These are phyloP conservation scores for Dastarcus helophoroides DNA, from an alignment of 2,888 invertebrate species.

Conservation along the genomic window DNA sequence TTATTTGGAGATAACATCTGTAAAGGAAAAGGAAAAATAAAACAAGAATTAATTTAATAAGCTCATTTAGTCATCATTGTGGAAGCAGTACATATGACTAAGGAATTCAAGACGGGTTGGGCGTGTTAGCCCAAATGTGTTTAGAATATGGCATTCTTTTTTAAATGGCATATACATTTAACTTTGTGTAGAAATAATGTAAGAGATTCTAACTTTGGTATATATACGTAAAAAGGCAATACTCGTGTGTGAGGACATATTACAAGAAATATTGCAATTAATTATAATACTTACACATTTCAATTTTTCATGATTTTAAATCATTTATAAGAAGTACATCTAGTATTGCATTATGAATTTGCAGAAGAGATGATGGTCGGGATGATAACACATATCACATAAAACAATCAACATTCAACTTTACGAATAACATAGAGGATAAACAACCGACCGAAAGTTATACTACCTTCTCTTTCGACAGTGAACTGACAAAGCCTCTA, in stretches of 20 bases:
- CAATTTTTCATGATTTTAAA: constrained; percentile 6
- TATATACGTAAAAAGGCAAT: constrained; percentile 12
- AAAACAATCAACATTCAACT: constrained; percentile 33
- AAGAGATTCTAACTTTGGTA: constrained; percentile 17
- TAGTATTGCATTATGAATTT: constrained; percentile 8
- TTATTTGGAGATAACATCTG: too few species aligned
- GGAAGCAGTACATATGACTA: constrained; percentile 35
- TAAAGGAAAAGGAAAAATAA: constrained; percentile 16
- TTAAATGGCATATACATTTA: constrained; percentile 19
- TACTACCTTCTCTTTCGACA: constrained; percentile 19
- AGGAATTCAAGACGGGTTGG: constrained; percentile 29
- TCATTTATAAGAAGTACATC: constrained; percentile 2
- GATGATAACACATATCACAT: constrained; percentile 28
- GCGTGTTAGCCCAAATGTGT: constrained; percentile 21
- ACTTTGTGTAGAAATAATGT: constrained; percentile 23
- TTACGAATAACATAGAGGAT: constrained; percentile 31
- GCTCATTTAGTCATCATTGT: constrained; percentile 36
- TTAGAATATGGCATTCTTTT: constrained; percentile 33
- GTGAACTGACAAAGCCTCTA: constrained; percentile 29
- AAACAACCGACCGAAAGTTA: constrained; percentile 15
- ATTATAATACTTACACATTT: too few species aligned
- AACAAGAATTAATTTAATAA: constrained; percentile 27
- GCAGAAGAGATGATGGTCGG: constrained; percentile 14
- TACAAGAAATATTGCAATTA: too few species aligned
- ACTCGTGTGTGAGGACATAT: constrained; percentile 16